Evolutionary conservation across 2,797 vertebrate species (phyloP).

Genomic region (Cygnus olor): DNA sequence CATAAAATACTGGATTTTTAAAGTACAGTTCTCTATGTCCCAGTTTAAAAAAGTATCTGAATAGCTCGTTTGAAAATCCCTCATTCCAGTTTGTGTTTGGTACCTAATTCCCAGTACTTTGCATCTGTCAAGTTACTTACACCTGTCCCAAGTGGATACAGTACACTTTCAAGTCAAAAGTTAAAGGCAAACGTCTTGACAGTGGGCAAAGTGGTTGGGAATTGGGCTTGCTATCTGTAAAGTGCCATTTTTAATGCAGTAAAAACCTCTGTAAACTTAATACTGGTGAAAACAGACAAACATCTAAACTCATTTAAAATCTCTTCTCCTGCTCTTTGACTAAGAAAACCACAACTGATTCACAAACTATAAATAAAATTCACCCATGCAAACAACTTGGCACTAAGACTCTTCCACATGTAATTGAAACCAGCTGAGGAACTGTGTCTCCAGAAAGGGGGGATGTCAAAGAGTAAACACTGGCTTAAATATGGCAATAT

Average conservation of each 20-base stretch:
- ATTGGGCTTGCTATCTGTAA: not conserved
- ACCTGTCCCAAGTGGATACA: constrained; percentile 5
- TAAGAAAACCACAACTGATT: constrained; percentile 29
- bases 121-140: not conserved
- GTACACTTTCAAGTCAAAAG: constrained; percentile 35
- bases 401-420: not conserved
- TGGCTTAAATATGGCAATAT: constrained; percentile 38
- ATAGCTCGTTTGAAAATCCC: not conserved
- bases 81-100: not conserved
- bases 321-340: not conserved
- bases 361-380: constrained; percentile 63
- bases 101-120: constrained; percentile 7
- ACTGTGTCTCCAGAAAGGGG: not conserved
- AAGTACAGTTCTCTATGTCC: not conserved
- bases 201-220: not conserved
- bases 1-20: not conserved
- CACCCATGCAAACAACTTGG: constrained; percentile 60
- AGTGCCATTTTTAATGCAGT: not conserved
- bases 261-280: not conserved
- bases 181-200: not conserved
- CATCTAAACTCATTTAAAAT: constrained; percentile 22
- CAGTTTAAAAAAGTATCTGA: not conserved
- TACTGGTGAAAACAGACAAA: not conserved
- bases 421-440: constrained; percentile 63
- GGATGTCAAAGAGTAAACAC: constrained; percentile 52